These are phyloP conservation scores for Temnothorax unifasciatus DNA, from an alignment of 2,888 invertebrate genomes.

Conservation along the genomic window DNA sequence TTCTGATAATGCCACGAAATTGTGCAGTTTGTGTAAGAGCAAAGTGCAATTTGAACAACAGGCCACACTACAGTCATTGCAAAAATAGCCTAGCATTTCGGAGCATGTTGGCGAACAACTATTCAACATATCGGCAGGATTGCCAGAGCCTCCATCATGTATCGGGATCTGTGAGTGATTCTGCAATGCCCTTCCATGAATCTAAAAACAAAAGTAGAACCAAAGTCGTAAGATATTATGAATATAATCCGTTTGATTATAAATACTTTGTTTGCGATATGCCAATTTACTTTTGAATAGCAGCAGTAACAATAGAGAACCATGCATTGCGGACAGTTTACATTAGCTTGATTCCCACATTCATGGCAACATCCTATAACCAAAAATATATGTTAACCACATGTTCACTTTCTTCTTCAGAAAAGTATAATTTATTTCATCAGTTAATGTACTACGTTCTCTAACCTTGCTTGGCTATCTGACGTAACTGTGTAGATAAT, in stretches of 20 bases:
- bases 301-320: constrained; percentile 79
- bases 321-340: constrained; percentile 79
- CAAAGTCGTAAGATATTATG: constrained; percentile 13
- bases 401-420: background rate
- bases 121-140: constrained; percentile 55
- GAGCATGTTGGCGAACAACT: constrained; percentile 75
- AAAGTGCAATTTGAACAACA: constrained; percentile 86
- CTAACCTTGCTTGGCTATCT: constrained; percentile 55
- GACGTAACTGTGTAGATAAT: constrained; percentile 1
- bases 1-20: constrained; percentile 74
- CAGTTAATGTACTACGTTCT: background rate
- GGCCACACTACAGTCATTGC: constrained; percentile 83
- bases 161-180: constrained; percentile 77
- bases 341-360: constrained; percentile 76
- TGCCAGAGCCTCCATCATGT: constrained; percentile 12
- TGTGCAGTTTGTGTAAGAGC: constrained; percentile 83
- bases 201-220: constrained; percentile 78
- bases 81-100: constrained; percentile 84
- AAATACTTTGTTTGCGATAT: constrained; percentile 10
- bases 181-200: constrained; percentile 82
- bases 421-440: background rate
- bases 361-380: constrained; percentile 78
- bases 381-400: constrained; percentile 20
- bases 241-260: background rate
- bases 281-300: constrained; percentile 78